phyloP scores from a whole-genome alignment of 92 coral and sea anemone species.

The Zoanthus sociatus region DNA sequence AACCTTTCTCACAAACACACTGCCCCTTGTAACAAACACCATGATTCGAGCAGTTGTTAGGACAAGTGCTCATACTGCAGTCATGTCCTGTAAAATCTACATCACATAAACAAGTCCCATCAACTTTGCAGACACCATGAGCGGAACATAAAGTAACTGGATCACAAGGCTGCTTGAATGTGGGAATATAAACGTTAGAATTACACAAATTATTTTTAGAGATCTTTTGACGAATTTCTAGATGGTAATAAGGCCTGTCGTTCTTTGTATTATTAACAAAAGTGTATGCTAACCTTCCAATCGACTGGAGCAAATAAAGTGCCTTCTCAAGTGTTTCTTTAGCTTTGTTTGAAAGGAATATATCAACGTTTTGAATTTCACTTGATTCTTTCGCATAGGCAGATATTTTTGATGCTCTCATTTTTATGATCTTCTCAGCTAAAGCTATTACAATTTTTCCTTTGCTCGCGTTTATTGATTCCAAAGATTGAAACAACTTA shows the following conservation, averaged over 20 bases:
- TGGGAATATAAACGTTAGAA: constrained; percentile 6
- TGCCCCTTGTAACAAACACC: constrained; percentile 60
- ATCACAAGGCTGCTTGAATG: constrained; percentile 25
- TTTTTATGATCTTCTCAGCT: constrained; percentile 33
- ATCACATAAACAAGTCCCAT: constrained; percentile 67
- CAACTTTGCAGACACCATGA: constrained; percentile 65
- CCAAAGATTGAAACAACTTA: constrained; percentile 1
- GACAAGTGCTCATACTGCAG: constrained; percentile 64
- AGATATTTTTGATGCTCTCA: constrained; percentile 48
- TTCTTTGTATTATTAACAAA: constrained; percentile 13
- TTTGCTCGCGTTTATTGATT: constrained; percentile 3
- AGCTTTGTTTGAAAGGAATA: background rate
- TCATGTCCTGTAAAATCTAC: constrained; percentile 51
- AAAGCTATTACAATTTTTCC: constrained; percentile 29
- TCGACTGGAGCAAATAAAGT: constrained; percentile 43
- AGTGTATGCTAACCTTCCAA: constrained; percentile 8
- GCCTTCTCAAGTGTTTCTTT: constrained; percentile 34
- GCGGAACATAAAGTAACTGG: constrained; percentile 57
- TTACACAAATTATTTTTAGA: background rate
- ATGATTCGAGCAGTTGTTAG: constrained; percentile 67
- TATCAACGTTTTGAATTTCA: constrained; percentile 57
- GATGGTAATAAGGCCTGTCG: constrained; percentile 31
- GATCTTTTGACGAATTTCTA: constrained; percentile 48
- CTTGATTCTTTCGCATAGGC: constrained; percentile 31
- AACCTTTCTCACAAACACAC: constrained; percentile 67